Evolutionary conservation across 2,113 vertebrate species (phyloP), one percentile per base, ranked within the genome.

Genomic region (Peromyscus leucopus): DNA sequence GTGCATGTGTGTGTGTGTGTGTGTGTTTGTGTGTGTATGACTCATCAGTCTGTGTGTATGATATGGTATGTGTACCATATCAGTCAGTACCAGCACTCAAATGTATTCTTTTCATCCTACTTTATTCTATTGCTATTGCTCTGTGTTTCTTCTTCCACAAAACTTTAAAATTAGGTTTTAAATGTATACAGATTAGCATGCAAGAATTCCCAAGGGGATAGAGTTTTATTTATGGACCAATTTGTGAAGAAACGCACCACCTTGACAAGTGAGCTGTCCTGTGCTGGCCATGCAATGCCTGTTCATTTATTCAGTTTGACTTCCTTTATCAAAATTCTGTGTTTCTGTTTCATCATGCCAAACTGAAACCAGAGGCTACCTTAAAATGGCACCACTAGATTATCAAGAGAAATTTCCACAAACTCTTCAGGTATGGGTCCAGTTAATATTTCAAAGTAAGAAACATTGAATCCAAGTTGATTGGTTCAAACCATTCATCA

Each of bases 231-330:
- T 84, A 36, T 28, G 36, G 31, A 59, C 59, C 15, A 80, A n/a
- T 59, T 59, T 83, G 55, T 61, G 12, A 24, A 61, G 36, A 59
- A 59, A 82, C 3, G 4, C 46, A 80, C 17, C 46, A 80, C 17
- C 21, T 31, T 28, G 55, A 74, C n/a, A 46, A 16, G 16, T 21
- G 61, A 67, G 12, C 46, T 8, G 4, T 55, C 3, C 7, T 57
- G 4, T 42, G 22, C 17, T 65, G 63, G 8, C 7, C 42, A 12
- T 0, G 5, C 1, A 46, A 17, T 63, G 26, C 4, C 22, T 19
- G 22, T 42, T 42, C n/a, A 85, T 65, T 46, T 26, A 85, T 42
- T 65, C 28, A 31, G 21, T 65, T 83, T 63, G n/a, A 84, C 26
- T 63, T 1, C 6, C 7, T 26, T 28, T 22, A 42, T 42, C 16